phyloP scores from a whole-genome alignment of 2,797 vertebrate genomes.

The Luscinia luscinia region DNA sequence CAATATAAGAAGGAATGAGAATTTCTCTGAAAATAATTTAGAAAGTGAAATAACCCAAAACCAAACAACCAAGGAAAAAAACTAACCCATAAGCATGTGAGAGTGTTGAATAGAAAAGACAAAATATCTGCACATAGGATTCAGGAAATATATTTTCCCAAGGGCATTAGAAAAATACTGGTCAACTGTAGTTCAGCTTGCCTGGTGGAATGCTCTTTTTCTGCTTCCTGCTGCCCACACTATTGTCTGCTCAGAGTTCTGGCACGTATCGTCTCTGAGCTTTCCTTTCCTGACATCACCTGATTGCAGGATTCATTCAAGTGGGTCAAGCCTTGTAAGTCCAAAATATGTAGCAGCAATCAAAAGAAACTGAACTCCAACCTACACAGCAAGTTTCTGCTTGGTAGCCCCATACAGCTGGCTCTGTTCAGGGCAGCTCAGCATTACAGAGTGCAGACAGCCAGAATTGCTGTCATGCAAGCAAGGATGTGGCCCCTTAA shows the following conservation, averaged over 20 bases:
- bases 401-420: background rate
- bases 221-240: slow-evolving; percentile 33
- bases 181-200: background rate
- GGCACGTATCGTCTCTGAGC: background rate
- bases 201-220: background rate
- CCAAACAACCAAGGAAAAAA: background rate
- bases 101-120: background rate
- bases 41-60: background rate
- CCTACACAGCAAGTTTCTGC: slow-evolving; percentile 36
- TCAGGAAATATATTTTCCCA: background rate
- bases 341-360: slow-evolving; percentile 14
- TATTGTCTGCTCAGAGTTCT: slow-evolving; percentile 14
- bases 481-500: slow-evolving; percentile 27
- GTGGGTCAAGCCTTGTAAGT: background rate
- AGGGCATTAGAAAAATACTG: background rate
- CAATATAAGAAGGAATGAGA: background rate
- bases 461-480: background rate
- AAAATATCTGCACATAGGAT: background rate
- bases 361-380: slow-evolving; percentile 11
- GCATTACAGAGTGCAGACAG: background rate
- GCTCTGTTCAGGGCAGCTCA: background rate
- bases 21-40: background rate
- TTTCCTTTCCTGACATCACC: slow-evolving; percentile 30
- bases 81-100: accelerated
- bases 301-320: background rate